phyloP scores from a whole-genome alignment of 2,113 vertebrate genomes.

The Syngnathus typhle region DNA sequence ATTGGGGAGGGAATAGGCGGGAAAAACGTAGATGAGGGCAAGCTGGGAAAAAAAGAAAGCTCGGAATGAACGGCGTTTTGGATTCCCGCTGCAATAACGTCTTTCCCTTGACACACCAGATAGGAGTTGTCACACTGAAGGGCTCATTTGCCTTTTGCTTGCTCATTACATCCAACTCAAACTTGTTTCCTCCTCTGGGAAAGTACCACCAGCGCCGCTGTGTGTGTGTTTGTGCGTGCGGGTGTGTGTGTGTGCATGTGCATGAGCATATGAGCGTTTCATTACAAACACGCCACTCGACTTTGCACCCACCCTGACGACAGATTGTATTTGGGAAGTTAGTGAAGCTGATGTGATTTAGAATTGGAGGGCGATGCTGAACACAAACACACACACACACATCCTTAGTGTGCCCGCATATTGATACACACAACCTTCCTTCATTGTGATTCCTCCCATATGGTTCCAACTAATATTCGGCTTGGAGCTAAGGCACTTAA shows the following conservation, averaged over 20 bases:
- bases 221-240: not conserved
- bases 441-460: constrained; percentile 60
- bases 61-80: constrained; percentile 58
- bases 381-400: constrained; percentile 18
- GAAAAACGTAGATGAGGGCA: constrained; percentile 32
- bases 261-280: not conserved
- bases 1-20: not conserved
- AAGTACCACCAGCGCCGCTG: not conserved
- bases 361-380: constrained; percentile 9
- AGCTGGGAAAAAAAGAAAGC: not conserved
- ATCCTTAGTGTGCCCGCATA: not conserved
- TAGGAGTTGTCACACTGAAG: constrained; percentile 52
- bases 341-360: constrained; percentile 22
- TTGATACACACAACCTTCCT: constrained; percentile 37
- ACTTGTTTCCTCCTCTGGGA: constrained; percentile 50
- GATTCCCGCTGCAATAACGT: constrained; percentile 62
- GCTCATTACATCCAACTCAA: constrained; percentile 58
- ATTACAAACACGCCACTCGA: constrained; percentile 17
- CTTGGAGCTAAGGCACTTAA: constrained; percentile 47
- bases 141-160: constrained; percentile 64
- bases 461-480: constrained; percentile 58
- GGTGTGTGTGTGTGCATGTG: not conserved
- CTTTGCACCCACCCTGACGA: constrained; percentile 12
- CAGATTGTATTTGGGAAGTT: constrained; percentile 17
- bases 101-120: constrained; percentile 53